A percentile compares a stretch with the other conserved stretches of the same genome.
phyloP scores from a whole-genome alignment of 2,888 invertebrate genomes.

The Thysanoteuthis rhombus region DNA sequence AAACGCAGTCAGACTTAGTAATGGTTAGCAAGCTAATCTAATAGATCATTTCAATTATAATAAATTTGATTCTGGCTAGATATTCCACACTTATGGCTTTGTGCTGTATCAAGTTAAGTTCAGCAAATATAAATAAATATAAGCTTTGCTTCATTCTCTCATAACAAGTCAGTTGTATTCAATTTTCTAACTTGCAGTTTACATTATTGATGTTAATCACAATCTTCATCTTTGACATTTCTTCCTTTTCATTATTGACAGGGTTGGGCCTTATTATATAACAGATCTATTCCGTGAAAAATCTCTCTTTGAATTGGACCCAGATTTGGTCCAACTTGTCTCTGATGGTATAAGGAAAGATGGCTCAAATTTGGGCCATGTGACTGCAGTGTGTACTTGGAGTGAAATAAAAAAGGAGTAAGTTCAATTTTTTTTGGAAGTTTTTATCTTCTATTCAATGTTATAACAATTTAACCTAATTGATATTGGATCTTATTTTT shows the following conservation, averaged over 20 bases:
- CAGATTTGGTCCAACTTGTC: conserved; percentile 74
- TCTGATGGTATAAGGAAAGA: conserved; percentile 79
- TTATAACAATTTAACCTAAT: neutral
- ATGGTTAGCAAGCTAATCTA: too few relatives aligned
- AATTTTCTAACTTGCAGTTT: neutral
- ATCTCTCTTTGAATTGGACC: conserved; percentile 80
- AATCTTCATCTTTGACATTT: neutral
- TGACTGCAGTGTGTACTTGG: conserved; percentile 67
- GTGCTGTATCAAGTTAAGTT: neutral
- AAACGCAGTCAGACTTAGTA: too few relatives aligned
- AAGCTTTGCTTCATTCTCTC: neutral
- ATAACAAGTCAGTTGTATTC: neutral
- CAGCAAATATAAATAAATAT: neutral
- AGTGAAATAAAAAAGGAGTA: conserved; percentile 29
- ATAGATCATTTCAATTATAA: neutral
- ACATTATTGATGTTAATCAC: neutral
- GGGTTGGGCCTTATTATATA: conserved; percentile 84
- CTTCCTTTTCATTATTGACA: conserved; percentile 57
- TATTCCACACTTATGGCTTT: too few relatives aligned
- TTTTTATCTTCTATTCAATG: neutral
- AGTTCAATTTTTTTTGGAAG: neutral
- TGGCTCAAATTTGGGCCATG: conserved; percentile 84
- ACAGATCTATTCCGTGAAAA: conserved; percentile 82
- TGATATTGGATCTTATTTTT: too few relatives aligned
- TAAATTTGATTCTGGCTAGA: neutral